These are phyloP conservation scores for Hypolimnas misippus DNA, from an alignment of 2,888 invertebrate species.

Conservation along the genomic window DNA sequence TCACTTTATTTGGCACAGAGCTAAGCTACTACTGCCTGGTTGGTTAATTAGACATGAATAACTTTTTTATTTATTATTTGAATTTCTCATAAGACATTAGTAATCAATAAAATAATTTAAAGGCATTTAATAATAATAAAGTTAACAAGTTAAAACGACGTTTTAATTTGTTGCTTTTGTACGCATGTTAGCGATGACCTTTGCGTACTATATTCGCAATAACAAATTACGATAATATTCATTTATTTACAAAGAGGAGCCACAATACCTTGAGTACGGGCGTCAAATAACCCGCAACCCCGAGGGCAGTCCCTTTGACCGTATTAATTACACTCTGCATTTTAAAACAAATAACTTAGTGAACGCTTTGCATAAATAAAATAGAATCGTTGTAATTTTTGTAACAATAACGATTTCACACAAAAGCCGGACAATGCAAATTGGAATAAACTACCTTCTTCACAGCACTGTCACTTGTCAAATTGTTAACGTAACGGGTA, in stretches of 20 bases:
- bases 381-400: slow-evolving; percentile 14
- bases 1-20: neutral
- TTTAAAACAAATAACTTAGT: slow-evolving; percentile 42
- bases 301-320: slow-evolving; percentile 97
- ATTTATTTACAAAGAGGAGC: slow-evolving; percentile 4
- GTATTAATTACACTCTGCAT: slow-evolving; percentile 99
- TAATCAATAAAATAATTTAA: neutral
- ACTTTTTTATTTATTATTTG: too few relatives aligned
- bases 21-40: too few relatives aligned
- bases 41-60: too few relatives aligned
- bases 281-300: slow-evolving; percentile 97
- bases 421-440: slow-evolving; percentile 40
- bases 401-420: slow-evolving; percentile 28
- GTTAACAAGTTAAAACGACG: neutral
- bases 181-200: neutral
- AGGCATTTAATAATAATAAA: neutral
- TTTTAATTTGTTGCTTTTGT: slow-evolving; percentile 1
- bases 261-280: slow-evolving; percentile 94
- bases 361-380: neutral
- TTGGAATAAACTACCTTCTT: slow-evolving; percentile 17
- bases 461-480: slow-evolving; percentile 7
- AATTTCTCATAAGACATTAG: neutral
- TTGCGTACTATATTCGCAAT: neutral
- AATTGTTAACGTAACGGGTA: neutral
- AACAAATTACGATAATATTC: slow-evolving; percentile 1